These are phyloP conservation scores for Ceratotherium simum DNA, from an alignment of 2,113 vertebrate species.

Conservation along the genomic window DNA sequence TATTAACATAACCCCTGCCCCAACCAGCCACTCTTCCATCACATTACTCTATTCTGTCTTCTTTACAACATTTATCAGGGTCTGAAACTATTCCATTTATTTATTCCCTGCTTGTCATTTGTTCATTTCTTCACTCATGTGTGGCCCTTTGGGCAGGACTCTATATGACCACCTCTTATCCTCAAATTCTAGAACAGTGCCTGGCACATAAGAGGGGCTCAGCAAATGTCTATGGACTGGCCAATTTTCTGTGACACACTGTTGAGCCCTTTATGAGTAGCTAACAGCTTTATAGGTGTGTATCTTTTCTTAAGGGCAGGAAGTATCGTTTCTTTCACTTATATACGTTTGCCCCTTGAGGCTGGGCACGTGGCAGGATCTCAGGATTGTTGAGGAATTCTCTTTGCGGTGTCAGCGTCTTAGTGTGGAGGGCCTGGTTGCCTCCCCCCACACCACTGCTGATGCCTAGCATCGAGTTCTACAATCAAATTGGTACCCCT, in stretches of 20 bases:
- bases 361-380: background rate
- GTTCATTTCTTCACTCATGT: background rate
- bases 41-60: accelerated
- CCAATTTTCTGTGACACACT: background rate
- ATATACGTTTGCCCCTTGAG: background rate
- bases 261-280: background rate
- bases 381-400: background rate
- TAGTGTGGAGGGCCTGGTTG: background rate
- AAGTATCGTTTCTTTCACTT: background rate
- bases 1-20: background rate
- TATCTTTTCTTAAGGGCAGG: background rate
- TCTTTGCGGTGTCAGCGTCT: background rate
- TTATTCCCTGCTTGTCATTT: background rate
- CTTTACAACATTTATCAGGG: background rate
- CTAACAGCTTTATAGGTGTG: background rate
- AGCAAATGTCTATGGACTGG: background rate
- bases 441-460: accelerated
- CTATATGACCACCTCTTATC: background rate
- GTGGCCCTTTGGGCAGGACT: background rate
- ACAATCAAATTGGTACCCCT: background rate
- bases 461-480: background rate
- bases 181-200: background rate
- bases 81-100: background rate
- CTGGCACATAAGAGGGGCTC: background rate
- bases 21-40: background rate